phyloP scores from a whole-genome alignment of 2,797 vertebrate genomes.

The Oryzias sinensis region DNA sequence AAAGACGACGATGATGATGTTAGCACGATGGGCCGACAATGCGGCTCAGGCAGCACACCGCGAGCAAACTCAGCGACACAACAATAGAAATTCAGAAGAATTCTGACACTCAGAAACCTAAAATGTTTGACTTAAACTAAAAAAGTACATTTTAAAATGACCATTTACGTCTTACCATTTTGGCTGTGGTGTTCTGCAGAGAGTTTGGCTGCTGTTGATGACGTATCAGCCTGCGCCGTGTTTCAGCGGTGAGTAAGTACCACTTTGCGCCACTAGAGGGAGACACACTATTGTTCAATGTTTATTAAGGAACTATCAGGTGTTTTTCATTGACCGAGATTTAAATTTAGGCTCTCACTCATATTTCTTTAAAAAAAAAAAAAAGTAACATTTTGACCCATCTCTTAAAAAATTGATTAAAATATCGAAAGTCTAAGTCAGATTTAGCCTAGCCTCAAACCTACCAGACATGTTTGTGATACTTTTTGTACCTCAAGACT shows the following conservation, averaged over 20 bases:
- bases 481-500: too few relatives aligned
- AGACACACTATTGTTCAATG: conserved; percentile 20
- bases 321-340: too few relatives aligned
- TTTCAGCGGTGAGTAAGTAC: conserved; percentile 8
- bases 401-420: too few relatives aligned
- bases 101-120: rapidly evolving
- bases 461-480: too few relatives aligned
- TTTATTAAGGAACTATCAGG: not conserved
- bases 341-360: too few relatives aligned
- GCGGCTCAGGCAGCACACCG: not conserved
- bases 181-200: conserved; percentile 20
- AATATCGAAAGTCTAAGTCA: too few relatives aligned
- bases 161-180: conserved; percentile 52
- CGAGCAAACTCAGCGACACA: not conserved
- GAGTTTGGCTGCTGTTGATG: conserved; percentile 49
- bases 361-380: too few relatives aligned
- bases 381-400: too few relatives aligned
- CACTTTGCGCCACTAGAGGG: conserved; percentile 13
- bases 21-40: not conserved
- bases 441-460: too few relatives aligned
- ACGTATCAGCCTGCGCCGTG: not conserved
- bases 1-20: not conserved
- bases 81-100: not conserved
- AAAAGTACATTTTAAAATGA: not conserved
- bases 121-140: rapidly evolving